Conservation (phyloP, 2,113 vertebrate species). For the Mastomys coucha region DNA sequence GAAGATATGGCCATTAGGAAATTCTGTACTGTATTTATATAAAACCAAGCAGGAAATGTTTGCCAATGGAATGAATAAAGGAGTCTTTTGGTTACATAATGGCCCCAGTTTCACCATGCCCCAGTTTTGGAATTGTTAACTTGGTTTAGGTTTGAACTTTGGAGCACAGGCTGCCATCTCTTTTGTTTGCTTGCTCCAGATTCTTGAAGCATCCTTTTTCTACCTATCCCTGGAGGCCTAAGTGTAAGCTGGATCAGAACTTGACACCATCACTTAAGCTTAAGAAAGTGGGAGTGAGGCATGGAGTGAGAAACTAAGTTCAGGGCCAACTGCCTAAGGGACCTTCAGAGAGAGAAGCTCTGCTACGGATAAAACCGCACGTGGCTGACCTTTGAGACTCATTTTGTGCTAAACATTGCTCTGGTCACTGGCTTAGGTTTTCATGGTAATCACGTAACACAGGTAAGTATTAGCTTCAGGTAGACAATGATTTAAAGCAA, state of each 20-base stretch:
- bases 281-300: not conserved
- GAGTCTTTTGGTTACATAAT: constrained; percentile 74
- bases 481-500: not conserved
- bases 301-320: not conserved
- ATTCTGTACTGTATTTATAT: constrained; percentile 78
- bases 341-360: not conserved
- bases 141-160: constrained; percentile 66
- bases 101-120: constrained; percentile 59
- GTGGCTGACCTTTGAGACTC: not conserved
- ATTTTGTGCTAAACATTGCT: not conserved
- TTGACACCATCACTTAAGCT: constrained; percentile 32
- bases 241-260: constrained; percentile 49
- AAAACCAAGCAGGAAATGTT: constrained; percentile 75
- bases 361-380: not conserved
- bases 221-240: constrained; percentile 20
- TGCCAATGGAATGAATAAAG: constrained; percentile 80
- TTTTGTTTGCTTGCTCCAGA: constrained; percentile 65
- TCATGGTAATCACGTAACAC: not conserved
- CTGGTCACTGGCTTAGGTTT: not conserved
- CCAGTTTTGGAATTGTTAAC: constrained; percentile 66
- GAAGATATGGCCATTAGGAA: constrained; percentile 73
- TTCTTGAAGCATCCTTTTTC: constrained; percentile 12
- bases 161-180: constrained; percentile 38
- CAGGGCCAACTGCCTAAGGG: not conserved
- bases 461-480: not conserved